Evolutionary conservation across 2,888 invertebrate genomes (phyloP), one percentile per base, ranked within the genome.

Genomic region (Cabera pusaria): DNA sequence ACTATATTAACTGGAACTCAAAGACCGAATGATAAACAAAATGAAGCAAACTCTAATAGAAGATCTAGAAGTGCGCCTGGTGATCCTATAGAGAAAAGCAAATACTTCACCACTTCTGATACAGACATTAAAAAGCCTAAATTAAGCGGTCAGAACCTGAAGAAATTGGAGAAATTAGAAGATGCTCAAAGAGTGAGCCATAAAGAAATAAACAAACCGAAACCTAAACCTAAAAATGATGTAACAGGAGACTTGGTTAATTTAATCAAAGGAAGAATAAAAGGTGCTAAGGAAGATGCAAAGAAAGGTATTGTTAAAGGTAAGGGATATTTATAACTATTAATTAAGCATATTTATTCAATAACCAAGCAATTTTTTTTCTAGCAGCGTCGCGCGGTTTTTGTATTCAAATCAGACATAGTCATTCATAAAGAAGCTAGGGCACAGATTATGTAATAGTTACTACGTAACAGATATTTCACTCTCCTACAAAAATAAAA

Each of bases 211-310:
- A 29, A 38, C 2, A 80, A 67, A 56, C 52, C 51, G 14, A 69
- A 57, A 62, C 21, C 36, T 22, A 69, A 67, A 32, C 20, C 54
- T 17, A 77, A 74, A 43, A 73, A 64, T 46, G 80, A 91, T 71
- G 82, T 91, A 2, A 84, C 74, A 27, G 69, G 66, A 23, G 91
- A 91, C 53, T 78, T 92, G 14, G 72, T 91, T n/a, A 63, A 76
- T 35, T 75, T 92, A 28, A 76, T 92, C 23, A 90, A 91, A 61
- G 72, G 64, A 20, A 76, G 89, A 45, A 85, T 91, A 3, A 76
- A 70, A 41, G 79, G 85, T 57, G 84, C 88, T 44, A 90, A 88
- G 60, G 62, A 59, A 7, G 65, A 72, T 34, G 63, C 80, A 21
- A 78, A 68, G 22, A 76, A 67, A 43, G 57, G 64, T 29, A 55